Percentiles rank a stretch among this genome's conserved stretches.
These are phyloP conservation scores for Lordiphosa andalusiaca DNA, from an alignment of 2,888 invertebrate species.

Conservation along the genomic window DNA sequence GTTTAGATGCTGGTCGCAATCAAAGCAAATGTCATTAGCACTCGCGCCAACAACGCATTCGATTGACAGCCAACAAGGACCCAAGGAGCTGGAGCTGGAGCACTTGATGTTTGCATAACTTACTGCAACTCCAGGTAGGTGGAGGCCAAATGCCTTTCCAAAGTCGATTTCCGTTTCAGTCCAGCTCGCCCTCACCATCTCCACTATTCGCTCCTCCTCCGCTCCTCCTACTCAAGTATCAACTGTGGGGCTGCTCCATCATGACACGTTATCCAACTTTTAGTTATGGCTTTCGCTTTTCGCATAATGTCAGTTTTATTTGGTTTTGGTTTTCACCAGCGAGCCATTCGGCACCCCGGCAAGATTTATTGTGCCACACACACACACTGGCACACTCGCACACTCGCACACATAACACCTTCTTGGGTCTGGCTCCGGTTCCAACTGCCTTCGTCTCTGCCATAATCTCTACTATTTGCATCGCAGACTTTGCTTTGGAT, in stretches of 20 bases:
- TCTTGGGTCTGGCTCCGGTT: conserved; percentile 26
- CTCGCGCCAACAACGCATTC: conserved; percentile 43
- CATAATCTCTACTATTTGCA: conserved; percentile 75
- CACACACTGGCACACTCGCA: too few relatives aligned
- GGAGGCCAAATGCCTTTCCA: conserved; percentile 54
- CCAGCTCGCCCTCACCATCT: conserved; percentile 1
- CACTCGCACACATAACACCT: conserved; percentile 36
- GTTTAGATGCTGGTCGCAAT: conserved; percentile 46
- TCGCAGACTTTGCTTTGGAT: conserved; percentile 76
- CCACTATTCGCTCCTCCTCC: background rate
- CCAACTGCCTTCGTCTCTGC: conserved; percentile 31
- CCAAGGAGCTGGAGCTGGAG: conserved; percentile 1
- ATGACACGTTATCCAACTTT: conserved; percentile 70
- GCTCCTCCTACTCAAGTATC: conserved; percentile 41
- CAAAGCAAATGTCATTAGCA: conserved; percentile 73
- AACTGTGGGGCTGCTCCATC: conserved; percentile 56
- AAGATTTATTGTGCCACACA: conserved; percentile 64
- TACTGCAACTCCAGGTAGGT: conserved; percentile 63
- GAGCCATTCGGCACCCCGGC: conserved; percentile 68
- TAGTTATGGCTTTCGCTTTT: conserved; percentile 75
- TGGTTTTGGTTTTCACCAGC: conserved; percentile 71
- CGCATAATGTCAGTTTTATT: conserved; percentile 76
- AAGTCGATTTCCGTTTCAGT: conserved; percentile 69
- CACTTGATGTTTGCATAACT: conserved; percentile 66
- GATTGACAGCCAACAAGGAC: conserved; percentile 2